Conservation (phyloP, 2,113 vertebrate genomes). For the Pluvialis apricaria region DNA sequence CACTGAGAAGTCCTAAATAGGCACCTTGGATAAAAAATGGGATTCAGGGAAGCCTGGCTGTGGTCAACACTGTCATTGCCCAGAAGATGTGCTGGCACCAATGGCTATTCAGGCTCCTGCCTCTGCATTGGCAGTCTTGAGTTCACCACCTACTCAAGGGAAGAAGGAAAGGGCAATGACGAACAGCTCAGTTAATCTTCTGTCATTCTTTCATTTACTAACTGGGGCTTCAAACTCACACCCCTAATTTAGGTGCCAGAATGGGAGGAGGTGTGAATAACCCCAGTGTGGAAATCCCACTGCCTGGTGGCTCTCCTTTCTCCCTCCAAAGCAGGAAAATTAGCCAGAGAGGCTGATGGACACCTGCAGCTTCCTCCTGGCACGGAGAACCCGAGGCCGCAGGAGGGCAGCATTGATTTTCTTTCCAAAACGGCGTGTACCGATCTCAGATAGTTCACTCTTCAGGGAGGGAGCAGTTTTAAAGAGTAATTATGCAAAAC, state of each 20-base stretch:
- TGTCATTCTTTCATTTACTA: background rate
- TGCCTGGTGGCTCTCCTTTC: background rate
- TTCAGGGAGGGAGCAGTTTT: background rate
- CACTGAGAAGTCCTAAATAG: background rate
- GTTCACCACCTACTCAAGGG: background rate
- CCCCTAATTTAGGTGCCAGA: background rate
- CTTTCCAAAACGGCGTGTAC: accelerated
- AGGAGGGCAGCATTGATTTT: conserved; percentile 51
- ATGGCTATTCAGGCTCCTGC: background rate
- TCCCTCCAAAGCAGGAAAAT: background rate
- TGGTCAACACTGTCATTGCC: background rate
- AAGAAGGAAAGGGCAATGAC: background rate
- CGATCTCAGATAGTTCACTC: accelerated
- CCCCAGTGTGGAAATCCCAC: background rate
- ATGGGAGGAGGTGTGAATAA: background rate
- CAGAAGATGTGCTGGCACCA: accelerated
- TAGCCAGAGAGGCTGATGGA: accelerated
- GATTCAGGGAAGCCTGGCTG: background rate
- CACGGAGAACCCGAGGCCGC: background rate
- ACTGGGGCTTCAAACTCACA: background rate
- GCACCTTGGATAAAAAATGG: accelerated
- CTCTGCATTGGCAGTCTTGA: background rate
- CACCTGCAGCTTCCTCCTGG: accelerated
- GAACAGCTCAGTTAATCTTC: background rate
- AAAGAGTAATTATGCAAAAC: accelerated